Evolutionary conservation across 2,888 invertebrate genomes (phyloP).

Genomic region (Plemyria rubiginata): DNA sequence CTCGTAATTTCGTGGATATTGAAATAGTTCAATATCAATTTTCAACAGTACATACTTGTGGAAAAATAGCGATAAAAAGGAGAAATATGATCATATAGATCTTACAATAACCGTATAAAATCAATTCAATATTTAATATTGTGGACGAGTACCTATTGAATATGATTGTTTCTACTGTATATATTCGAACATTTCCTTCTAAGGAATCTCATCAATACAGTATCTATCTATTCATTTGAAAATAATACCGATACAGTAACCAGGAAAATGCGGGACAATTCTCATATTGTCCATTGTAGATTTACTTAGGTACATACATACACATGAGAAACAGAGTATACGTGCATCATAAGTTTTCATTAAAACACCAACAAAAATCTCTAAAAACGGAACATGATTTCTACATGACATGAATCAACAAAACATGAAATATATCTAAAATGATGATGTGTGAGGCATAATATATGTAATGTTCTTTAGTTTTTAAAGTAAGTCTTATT

Average conservation of each 20-base stretch:
- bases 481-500: too few species aligned
- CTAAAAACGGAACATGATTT: too few species aligned
- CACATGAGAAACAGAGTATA: too few species aligned
- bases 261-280: too few species aligned
- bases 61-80: slow-evolving; percentile 34
- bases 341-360: too few species aligned
- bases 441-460: too few species aligned
- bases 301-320: too few species aligned
- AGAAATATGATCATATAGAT: slow-evolving; percentile 32
- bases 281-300: too few species aligned
- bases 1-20: background rate
- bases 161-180: slow-evolving; percentile 15
- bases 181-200: slow-evolving; percentile 4
- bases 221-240: background rate
- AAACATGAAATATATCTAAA: too few species aligned
- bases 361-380: too few species aligned
- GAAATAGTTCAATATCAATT: slow-evolving; percentile 27
- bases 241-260: background rate
- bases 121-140: slow-evolving; percentile 28
- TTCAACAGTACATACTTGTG: slow-evolving; percentile 19
- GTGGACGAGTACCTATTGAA: slow-evolving; percentile 23
- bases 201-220: background rate
- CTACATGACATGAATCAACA: too few species aligned
- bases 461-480: too few species aligned
- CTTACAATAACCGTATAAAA: slow-evolving; percentile 29